Conservation (phyloP, 2,797 vertebrate genomes). For the Cottoperca gobio region DNA sequence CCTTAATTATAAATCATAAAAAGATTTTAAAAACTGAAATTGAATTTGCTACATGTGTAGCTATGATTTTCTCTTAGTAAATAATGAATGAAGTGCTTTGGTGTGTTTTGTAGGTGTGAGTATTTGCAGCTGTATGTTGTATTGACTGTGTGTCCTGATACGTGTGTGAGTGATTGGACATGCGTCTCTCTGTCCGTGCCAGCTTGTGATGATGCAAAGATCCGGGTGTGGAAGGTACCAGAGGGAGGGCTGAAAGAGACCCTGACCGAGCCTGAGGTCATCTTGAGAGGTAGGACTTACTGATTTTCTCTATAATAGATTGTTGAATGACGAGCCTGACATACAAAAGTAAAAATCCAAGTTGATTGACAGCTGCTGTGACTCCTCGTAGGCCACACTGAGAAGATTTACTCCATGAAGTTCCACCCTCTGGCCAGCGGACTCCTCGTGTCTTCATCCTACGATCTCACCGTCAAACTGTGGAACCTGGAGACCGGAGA, state of each 20-base stretch:
- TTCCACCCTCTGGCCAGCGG: constrained; percentile 92
- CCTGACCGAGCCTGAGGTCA: constrained; percentile 85
- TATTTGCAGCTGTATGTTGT: not conserved
- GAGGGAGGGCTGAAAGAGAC: constrained; percentile 86
- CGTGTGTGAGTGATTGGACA: constrained; percentile 3
- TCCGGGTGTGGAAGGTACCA: constrained; percentile 92
- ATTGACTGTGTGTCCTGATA: not conserved
- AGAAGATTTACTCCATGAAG: constrained; percentile 96
- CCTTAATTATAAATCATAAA: not conserved
- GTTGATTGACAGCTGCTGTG: constrained; percentile 30
- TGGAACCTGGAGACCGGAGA: constrained; percentile 86
- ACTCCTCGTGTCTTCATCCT: constrained; percentile 94
- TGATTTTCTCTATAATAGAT: not conserved
- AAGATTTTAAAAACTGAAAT: not conserved
- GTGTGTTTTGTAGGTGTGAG: not conserved
- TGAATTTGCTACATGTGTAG: too few species aligned
- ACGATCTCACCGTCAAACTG: constrained; percentile 90
- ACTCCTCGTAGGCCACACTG: constrained; percentile 88
- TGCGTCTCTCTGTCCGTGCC: not conserved
- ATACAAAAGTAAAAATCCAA: not conserved
- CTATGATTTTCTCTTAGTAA: too few species aligned
- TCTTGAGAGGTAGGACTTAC: constrained; percentile 85
- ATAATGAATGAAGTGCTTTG: too few species aligned
- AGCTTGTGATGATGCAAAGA: constrained; percentile 95
- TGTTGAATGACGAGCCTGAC: not conserved